A percentile compares a stretch with the other conserved stretches of the same genome.
Evolutionary conservation across 2,113 vertebrate species (phyloP).

Genomic region (Girardinichthys multiradiatus): DNA sequence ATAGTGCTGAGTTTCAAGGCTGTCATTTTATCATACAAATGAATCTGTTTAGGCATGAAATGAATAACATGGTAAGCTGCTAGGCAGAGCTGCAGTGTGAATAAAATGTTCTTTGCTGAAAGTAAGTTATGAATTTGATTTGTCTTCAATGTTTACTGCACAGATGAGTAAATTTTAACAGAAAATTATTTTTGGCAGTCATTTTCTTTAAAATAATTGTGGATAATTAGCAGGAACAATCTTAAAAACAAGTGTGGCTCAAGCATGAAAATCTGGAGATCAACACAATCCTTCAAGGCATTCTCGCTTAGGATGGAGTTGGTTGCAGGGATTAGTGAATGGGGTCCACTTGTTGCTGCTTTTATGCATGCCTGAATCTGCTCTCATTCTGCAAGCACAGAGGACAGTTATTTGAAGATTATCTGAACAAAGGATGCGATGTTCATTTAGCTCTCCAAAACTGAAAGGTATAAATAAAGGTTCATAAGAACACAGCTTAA

Average conservation of each 20-base stretch:
- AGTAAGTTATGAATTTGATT: too few species aligned
- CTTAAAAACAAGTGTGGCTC: conserved; percentile 58
- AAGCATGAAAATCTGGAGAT: conserved; percentile 62
- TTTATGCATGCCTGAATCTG: conserved; percentile 9
- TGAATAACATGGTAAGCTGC: conserved; percentile 30
- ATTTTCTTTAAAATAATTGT: conserved; percentile 11
- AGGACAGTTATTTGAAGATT: neutral
- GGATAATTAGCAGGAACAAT: conserved; percentile 37
- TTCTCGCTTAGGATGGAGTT: conserved; percentile 29
- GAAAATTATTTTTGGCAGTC: neutral
- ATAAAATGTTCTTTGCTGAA: neutral
- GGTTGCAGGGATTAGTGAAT: conserved; percentile 11
- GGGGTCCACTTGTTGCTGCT: conserved; percentile 1
- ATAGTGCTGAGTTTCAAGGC: conserved; percentile 13
- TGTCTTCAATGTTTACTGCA: too few species aligned
- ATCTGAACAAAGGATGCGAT: neutral
- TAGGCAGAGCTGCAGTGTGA: conserved; percentile 1
- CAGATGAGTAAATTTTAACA: too few species aligned
- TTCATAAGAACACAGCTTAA: too few species aligned
- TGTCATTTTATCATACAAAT: conserved; percentile 50
- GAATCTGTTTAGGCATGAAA: conserved; percentile 42
- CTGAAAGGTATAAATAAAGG: too few species aligned
- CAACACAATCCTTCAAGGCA: conserved; percentile 59
- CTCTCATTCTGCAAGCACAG: neutral
- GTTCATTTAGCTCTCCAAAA: too few species aligned